Percentiles rank a stretch among this genome's conserved stretches.
phyloP scores from a whole-genome alignment of 2,888 invertebrate genomes.

The Stenolophus ochropezus region DNA sequence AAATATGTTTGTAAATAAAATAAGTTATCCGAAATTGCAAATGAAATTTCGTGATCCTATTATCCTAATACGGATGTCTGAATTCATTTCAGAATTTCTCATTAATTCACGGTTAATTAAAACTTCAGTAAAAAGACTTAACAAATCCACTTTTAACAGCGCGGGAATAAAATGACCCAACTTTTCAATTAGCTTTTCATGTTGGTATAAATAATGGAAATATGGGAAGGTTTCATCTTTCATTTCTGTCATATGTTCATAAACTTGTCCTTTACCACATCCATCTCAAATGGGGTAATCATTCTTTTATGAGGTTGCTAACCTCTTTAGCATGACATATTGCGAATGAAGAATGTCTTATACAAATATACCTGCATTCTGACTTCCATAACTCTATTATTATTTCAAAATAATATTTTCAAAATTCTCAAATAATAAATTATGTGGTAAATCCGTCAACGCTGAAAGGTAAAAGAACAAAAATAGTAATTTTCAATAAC shows the following conservation, averaged over 20 bases:
- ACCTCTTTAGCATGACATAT: neutral
- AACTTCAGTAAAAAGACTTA: neutral
- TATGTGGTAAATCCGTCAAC: too few relatives aligned
- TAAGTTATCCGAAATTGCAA: slow-evolving; percentile 6
- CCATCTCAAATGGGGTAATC: neutral
- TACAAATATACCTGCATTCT: too few relatives aligned
- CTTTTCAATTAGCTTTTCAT: slow-evolving; percentile 26
- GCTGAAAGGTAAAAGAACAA: too few relatives aligned
- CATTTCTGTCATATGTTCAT: neutral
- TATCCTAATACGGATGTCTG: slow-evolving; percentile 1
- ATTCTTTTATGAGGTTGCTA: neutral
- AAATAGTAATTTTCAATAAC: too few relatives aligned
- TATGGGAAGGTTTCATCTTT: slow-evolving; percentile 15
- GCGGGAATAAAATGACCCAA: neutral
- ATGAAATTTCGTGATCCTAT: neutral
- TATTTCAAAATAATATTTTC: too few relatives aligned
- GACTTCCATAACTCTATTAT: too few relatives aligned
- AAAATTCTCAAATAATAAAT: too few relatives aligned
- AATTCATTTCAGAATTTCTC: slow-evolving; percentile 1
- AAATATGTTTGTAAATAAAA: neutral
- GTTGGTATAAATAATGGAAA: slow-evolving; percentile 4
- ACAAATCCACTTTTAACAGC: slow-evolving; percentile 5
- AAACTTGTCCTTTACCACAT: neutral
- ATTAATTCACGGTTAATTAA: slow-evolving; percentile 13
- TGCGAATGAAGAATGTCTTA: neutral